Conservation (phyloP, 37 sponge, comb jelly and placozoan genomes). For the Spongilla lacustris region DNA sequence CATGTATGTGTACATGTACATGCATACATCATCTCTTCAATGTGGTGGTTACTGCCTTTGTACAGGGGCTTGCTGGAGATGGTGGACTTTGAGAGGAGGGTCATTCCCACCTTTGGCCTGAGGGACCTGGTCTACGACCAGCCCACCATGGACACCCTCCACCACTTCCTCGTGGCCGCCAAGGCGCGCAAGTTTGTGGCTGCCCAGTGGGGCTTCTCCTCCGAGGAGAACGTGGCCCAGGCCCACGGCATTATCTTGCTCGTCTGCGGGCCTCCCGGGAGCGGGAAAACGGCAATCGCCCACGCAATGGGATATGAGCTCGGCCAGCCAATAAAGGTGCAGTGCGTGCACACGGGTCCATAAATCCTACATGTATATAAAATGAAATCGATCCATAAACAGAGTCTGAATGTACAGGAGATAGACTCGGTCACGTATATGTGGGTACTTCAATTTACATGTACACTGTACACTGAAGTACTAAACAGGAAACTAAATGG, state of each 20-base stretch:
- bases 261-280: conserved; percentile 49
- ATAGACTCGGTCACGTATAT: too few species aligned
- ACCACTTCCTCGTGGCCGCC: conserved; percentile 48
- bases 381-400: too few species aligned
- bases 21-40: not conserved
- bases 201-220: conserved; percentile 74
- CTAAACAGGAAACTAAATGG: too few species aligned
- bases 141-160: conserved; percentile 16
- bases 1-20: not conserved
- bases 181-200: conserved; percentile 68
- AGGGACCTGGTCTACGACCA: conserved; percentile 48
- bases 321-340: conserved; percentile 73
- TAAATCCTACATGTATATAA: too few species aligned
- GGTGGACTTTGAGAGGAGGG: conserved; percentile 75
- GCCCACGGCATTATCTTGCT: conserved; percentile 28
- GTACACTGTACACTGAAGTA: too few species aligned
- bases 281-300: conserved; percentile 64
- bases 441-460: too few species aligned
- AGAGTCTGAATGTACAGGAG: too few species aligned
- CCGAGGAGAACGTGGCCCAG: conserved; percentile 39
- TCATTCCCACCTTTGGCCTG: conserved; percentile 66
- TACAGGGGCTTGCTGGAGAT: conserved; percentile 67
- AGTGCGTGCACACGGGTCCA: too few species aligned
- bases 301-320: conserved; percentile 72
- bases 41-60: not conserved